Evolutionary conservation across 2,888 invertebrate species (phyloP).

Genomic region (Drosophila austrosaltans): DNA sequence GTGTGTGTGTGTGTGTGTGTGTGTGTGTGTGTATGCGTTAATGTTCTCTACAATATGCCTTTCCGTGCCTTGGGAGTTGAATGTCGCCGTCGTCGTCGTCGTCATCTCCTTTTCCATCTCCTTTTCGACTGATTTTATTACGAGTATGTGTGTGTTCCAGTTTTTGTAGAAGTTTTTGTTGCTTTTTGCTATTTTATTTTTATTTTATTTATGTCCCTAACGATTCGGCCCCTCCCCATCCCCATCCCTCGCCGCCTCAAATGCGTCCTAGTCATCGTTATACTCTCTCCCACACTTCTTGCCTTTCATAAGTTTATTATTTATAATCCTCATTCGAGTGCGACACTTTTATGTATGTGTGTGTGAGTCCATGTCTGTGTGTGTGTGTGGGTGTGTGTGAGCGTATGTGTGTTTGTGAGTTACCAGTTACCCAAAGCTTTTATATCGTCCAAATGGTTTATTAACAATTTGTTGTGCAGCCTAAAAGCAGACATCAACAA

Average conservation of each 20-base stretch:
- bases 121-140: constrained; percentile 47
- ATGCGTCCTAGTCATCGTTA: constrained; percentile 7
- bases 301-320: constrained; percentile 72
- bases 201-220: constrained; percentile 43
- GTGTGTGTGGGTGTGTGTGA: constrained; percentile 31
- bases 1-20: constrained; percentile 13
- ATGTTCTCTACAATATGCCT: constrained; percentile 59
- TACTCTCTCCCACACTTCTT: constrained; percentile 29
- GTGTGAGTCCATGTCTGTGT: constrained; percentile 36
- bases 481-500: constrained; percentile 20
- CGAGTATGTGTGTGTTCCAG: constrained; percentile 26
- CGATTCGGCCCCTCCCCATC: neutral
- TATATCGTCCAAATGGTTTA: constrained; percentile 7
- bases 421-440: constrained; percentile 16
- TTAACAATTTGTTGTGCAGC: constrained; percentile 20
- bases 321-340: constrained; percentile 71
- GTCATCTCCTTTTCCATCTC: constrained; percentile 16
- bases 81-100: constrained; percentile 1
- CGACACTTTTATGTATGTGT: constrained; percentile 54
- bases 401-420: constrained; percentile 2
- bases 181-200: constrained; percentile 53
- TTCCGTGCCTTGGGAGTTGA: constrained; percentile 37
- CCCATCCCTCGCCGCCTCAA: neutral
- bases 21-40: constrained; percentile 33
- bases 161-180: constrained; percentile 42